Base-by-base conservation (phyloP, 2,888 invertebrate species). In the Argyresthia goedartella region DNA sequence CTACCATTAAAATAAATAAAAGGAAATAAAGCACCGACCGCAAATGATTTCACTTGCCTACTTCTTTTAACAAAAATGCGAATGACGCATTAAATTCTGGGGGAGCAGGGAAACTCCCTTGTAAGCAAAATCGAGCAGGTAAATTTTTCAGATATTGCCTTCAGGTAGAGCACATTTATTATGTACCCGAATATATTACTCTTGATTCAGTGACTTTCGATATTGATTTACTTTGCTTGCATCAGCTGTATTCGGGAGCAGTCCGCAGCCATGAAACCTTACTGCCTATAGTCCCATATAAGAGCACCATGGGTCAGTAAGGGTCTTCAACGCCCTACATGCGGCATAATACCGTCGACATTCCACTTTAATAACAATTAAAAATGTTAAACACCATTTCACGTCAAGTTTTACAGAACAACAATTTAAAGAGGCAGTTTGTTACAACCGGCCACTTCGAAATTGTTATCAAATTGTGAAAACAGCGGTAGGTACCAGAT, bases 171-270 rank as follows among this genome's bases (percentile, higher is more conserved):
- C 82, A 85, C 86, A 86, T 86, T 86, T 86, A 86, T 86, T 86
- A 86, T 86, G 85, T 86, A 86, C 86, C 86, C 86, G 84, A 85
- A 86, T 86, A 86, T 86, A 86, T 86, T 86, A 85, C 84, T 84
- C 85, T 77, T 86, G 86, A 86, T 86, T 86, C 86, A 86, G 85
- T 86, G 86, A 86, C 85, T 85, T 86, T 81, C 72, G 71, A 82
- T 86, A 86, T 86, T 86, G 86, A 86, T 86, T 86, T 86, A 86
- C 81, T 85, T 82, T 82, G 77, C 81, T 80, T 79, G 78, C 82
- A 84, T 80, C 81, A 81, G 77, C 76, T 52, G 73, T 82, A 84
- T 81, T 80, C 74, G 66, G 74, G 64, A 61, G 65, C 70, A 75
- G 66, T 71, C 71, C 71, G 66, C 63, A 63, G 65, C 59, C 62